Evolutionary conservation across 2,797 vertebrate genomes (phyloP).

Genomic region (Acanthis flammea): DNA sequence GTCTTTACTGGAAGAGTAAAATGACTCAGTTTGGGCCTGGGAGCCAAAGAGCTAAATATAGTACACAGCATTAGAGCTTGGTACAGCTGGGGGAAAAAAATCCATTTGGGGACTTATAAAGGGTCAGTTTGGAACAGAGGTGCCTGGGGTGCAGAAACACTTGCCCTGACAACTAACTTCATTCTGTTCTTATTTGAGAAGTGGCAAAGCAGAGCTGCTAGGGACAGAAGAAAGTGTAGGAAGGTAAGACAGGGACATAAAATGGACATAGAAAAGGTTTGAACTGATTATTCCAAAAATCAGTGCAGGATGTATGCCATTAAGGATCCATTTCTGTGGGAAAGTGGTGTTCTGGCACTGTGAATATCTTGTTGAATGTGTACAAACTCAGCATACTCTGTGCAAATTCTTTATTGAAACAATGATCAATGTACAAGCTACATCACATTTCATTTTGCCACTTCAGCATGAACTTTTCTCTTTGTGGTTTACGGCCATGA

Average conservation of each 20-base stretch:
- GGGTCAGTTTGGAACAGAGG: background rate
- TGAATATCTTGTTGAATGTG: background rate
- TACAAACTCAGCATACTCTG: conserved; percentile 28
- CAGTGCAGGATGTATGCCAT: background rate
- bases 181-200: background rate
- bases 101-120: background rate
- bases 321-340: background rate
- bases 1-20: background rate
- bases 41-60: conserved; percentile 8
- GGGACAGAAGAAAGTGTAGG: background rate
- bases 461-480: conserved; percentile 55
- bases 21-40: conserved; percentile 11
- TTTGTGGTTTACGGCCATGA: conserved; percentile 46
- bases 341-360: background rate
- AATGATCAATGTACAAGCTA: conserved; percentile 70
- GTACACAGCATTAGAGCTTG: background rate
- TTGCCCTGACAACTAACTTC: background rate
- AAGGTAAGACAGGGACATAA: background rate
- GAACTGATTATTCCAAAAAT: background rate
- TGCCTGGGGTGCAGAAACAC: background rate
- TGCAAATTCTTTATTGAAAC: conserved; percentile 78
- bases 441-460: conserved; percentile 52
- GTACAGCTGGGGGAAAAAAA: background rate
- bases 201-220: background rate
- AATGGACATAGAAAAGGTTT: background rate